These are phyloP conservation scores for Hydropotes inermis DNA, from an alignment of 2,113 vertebrate species.

Conservation along the genomic window DNA sequence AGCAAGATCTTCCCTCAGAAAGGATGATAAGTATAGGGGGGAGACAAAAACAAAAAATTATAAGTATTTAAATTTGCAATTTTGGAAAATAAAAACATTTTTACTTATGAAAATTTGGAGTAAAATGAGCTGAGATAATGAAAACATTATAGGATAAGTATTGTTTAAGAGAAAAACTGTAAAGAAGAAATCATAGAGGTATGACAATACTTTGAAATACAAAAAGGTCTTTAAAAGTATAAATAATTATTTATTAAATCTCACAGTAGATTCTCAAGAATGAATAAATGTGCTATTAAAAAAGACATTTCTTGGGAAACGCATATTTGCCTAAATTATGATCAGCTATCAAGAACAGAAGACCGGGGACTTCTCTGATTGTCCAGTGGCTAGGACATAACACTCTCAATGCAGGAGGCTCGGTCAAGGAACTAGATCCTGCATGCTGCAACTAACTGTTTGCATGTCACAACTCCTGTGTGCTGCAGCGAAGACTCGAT, in stretches of 20 bases:
- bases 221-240: not conserved
- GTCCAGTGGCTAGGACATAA: not conserved
- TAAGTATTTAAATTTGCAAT: not conserved
- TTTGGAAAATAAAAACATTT: not conserved
- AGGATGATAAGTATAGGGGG: not conserved
- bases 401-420: not conserved
- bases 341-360: not conserved
- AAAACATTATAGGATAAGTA: not conserved
- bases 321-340: not conserved
- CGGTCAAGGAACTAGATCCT: not conserved
- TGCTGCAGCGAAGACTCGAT: fast-evolving
- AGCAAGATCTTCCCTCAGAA: not conserved
- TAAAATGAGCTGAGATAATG: not conserved
- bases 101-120: not conserved
- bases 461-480: not conserved
- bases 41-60: not conserved
- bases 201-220: not conserved
- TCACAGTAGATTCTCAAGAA: not conserved
- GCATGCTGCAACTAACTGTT: not conserved
- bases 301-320: not conserved
- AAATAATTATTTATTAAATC: not conserved
- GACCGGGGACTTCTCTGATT: not conserved
- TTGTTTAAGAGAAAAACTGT: not conserved
- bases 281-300: not conserved
- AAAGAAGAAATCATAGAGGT: not conserved